Evolutionary conservation across 2,888 invertebrate genomes (phyloP), one percentile per base, ranked within the genome.

Genomic region (Perdita meconis): DNA sequence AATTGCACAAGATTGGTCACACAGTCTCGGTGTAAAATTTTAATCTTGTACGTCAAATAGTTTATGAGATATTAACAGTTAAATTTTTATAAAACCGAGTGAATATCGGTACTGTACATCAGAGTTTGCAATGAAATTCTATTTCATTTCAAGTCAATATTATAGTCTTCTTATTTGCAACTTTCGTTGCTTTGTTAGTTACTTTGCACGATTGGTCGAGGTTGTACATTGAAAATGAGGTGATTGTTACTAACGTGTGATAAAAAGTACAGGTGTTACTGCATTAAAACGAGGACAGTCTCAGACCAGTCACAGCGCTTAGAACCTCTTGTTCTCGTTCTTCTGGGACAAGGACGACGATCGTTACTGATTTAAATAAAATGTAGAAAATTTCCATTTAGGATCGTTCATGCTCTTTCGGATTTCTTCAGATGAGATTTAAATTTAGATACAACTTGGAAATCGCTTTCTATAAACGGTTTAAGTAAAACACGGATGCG

Each of bases 311-410:
- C 59, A 73, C 74, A 74, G 78, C 78, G 59, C 51, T 73, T n/a
- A 71, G 50, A 47, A 65, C 59, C 56, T 78, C 67, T 38, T 51
- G 44, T 57, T 71, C 19, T 3, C 44, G 53, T 57, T 77, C 42
- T 65, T 72, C 5, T 76, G 44, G 79, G 42, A 67, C 81, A 81
- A 81, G 81, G 81, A 79, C 81, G 51, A 59, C 50, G 34, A 40
- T 47, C 26, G 42, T n/a, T 16, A 40, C 44, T 6, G 51, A 65
- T 59, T 57, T 59, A 30, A 56, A 65, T 47, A 60, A 50, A 56
- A 38, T 40, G 65, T n/a, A 67, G 61, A 68, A 65, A 67, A 71
- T 67, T 56, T 65, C 73, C 57, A 73, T 60, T 2, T 53, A 42
- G n/a, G 42, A 40, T 34, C n/a, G 3, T 6, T 36, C 36, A 1